Base-by-base conservation (phyloP, 1,140 invertebrate genomes). In the Meloidogyne exigua region DNA sequence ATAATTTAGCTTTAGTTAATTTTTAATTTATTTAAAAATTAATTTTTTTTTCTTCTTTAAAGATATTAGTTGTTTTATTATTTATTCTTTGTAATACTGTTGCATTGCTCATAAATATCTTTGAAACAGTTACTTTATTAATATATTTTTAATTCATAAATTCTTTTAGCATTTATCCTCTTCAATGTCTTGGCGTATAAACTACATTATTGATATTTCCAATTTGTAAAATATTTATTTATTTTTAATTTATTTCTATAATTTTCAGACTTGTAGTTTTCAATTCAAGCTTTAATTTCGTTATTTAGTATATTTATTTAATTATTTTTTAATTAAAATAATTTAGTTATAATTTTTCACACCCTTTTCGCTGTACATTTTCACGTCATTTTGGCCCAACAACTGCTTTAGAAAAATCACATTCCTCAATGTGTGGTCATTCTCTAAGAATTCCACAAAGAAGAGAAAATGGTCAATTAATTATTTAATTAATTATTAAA, bases 11-110 rank as follows among this genome's bases (percentile, higher is more conserved):
- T 23, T 71, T 86, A 79, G 84, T 85, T 73, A 79, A 12, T 76
- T 76, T 62, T 18, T 23, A 32, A 68, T 68, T 36, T 25, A 32
- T 68, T 18, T 32, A 74, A 72, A n/a, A 39, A n/a, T 9, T 63
- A 63, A 13, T 70, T 63, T 44, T 13, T 18, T 12, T 13, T 13
- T 18, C 13, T 72, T 68, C 84, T 79, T 21, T 32, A 39, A 39
- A 85, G 84, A 82, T 86, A 68, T 78, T 87, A n/a, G 85, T 87
- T 25, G 85, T 87, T 9, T 74, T 87, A 15, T 74, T 87, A 15
- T 87, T 87, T 63, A 87, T 87, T 72, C 75, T 74, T 11, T 87
- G 85, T 73, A 87, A 87, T 68, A 82, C 75, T 18, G 76, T 82
- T 68, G 86, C 85, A 4, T 65, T 87, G 15, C 63, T 87, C 2